Percentiles rank a stretch among this genome's conserved stretches.
These are phyloP conservation scores for Callipepla californica DNA, from an alignment of 2,113 vertebrate species.

Conservation along the genomic window DNA sequence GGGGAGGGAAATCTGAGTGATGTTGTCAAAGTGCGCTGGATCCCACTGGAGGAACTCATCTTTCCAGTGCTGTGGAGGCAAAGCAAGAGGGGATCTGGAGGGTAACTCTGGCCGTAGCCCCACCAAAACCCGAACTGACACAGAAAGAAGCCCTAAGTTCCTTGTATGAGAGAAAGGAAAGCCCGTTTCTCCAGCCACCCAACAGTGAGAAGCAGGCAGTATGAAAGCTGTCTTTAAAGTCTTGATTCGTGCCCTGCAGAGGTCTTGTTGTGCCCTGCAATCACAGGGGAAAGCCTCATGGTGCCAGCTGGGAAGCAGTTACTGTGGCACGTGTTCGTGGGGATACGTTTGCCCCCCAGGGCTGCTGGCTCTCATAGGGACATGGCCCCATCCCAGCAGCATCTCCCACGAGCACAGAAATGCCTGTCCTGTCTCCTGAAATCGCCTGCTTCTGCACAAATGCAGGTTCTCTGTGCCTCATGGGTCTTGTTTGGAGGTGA, in stretches of 20 bases:
- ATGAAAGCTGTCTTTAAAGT: not conserved
- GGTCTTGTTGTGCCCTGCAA: fast-evolving
- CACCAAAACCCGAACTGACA: fast-evolving
- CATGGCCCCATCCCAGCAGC: not conserved
- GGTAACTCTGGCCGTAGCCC: fast-evolving
- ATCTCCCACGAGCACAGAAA: not conserved
- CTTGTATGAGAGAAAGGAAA: fast-evolving
- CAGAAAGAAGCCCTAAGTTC: fast-evolving
- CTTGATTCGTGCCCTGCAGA: not conserved
- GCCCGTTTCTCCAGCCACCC: fast-evolving
- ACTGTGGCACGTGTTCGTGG: too few species aligned
- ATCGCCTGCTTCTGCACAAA: too few species aligned
- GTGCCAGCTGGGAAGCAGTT: not conserved
- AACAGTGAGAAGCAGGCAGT: fast-evolving
- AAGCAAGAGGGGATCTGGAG: not conserved
- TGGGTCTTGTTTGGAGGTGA: not conserved
- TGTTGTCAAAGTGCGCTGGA: slow-evolving; percentile 88
- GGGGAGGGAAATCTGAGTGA: slow-evolving; percentile 90
- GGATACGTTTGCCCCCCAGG: not conserved
- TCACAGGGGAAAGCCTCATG: too few species aligned
- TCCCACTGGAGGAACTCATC: slow-evolving; percentile 97
- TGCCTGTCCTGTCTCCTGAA: not conserved
- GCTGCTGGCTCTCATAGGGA: not conserved
- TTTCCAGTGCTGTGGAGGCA: slow-evolving; percentile 85
- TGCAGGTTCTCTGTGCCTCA: not conserved